Conservation (phyloP, 1,140 invertebrate species). For the Aphelenchoides fujianensis region DNA sequence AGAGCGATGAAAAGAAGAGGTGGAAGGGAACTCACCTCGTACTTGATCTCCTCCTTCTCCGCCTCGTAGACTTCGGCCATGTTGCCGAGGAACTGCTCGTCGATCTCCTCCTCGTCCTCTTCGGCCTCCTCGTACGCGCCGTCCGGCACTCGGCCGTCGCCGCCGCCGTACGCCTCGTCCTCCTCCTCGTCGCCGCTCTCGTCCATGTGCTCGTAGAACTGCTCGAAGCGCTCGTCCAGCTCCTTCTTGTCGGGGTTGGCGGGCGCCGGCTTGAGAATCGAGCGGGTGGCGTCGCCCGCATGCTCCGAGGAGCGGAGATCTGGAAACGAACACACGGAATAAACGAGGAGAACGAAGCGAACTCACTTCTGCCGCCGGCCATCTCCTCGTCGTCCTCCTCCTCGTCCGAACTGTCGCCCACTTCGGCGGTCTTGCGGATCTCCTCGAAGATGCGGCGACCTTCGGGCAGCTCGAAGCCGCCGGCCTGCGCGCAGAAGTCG, state of each 20-base stretch:
- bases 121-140: too few species aligned
- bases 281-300: too few species aligned
- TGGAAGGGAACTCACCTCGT: not conserved
- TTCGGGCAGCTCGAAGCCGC: constrained; percentile 62
- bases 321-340: too few species aligned
- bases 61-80: constrained; percentile 25
- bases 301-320: too few species aligned
- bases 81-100: constrained; percentile 7
- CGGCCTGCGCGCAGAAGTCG: constrained; percentile 79
- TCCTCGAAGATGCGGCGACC: constrained; percentile 29
- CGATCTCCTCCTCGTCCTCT: not conserved
- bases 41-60: not conserved
- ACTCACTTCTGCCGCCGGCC: not conserved
- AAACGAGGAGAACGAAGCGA: too few species aligned
- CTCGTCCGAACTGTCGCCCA: constrained; percentile 22
- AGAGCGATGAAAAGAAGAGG: constrained; percentile 26
- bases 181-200: constrained; percentile 67
- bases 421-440: constrained; percentile 34
- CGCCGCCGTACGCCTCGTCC: too few species aligned
- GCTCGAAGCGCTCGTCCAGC: constrained; percentile 86
- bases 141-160: too few species aligned
- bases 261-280: constrained; percentile 1
- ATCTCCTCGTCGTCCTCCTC: constrained; percentile 30
- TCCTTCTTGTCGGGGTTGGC: not conserved
- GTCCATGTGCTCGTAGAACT: constrained; percentile 71